Base-by-base conservation (phyloP, 2,888 invertebrate species). In the Clitarchus hookeri region DNA sequence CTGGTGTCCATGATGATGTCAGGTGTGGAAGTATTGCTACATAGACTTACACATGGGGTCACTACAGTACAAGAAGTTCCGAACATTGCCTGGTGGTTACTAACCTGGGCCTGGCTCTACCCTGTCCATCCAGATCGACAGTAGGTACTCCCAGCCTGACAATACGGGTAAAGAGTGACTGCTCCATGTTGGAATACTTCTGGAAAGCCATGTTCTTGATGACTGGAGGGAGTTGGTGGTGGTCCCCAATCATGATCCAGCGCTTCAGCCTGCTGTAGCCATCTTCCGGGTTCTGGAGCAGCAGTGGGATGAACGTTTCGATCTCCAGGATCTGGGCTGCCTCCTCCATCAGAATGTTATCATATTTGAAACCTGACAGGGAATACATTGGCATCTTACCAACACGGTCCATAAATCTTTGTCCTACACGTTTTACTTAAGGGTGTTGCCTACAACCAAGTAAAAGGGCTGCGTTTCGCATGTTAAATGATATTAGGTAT, bases 131-230 rank as follows among this genome's bases (percentile, higher is more conserved):
- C 87, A 99, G 92, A 91, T 99, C 98, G 0, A 99, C 97, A 0
- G 98, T 98, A 0, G 99, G 99, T 2, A 99, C 98, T 0, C 99
- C 99, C 0, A 99, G 93, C 12, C 99, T 93, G 23, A 99, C 99
- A 91, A 99, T 95, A 88, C 99, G 94, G 0, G 99, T 98, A 91
- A 99, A 99, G 80, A 99, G 93, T 85, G 98, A 98, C 92, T 99
- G 99, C 90, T 99, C 99, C 99, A 99, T 99, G 91, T 99, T 99
- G 86, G 98, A 98, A 92, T 98, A 99, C 91, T 99, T 99, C 92
- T 99, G 99, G 93, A 99, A 99, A 12, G 99, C 99, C 97, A 99
- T 99, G 92, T 99, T 99, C 92, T 99, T 99, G 84, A 99, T 99
- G 19, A 99, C 99, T 0, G 99, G 99, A 0, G 99, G 99, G 89